Evolutionary conservation across 2,113 vertebrate species (phyloP), one percentile per base, ranked within the genome.

Genomic region (Laticauda laticaudata): DNA sequence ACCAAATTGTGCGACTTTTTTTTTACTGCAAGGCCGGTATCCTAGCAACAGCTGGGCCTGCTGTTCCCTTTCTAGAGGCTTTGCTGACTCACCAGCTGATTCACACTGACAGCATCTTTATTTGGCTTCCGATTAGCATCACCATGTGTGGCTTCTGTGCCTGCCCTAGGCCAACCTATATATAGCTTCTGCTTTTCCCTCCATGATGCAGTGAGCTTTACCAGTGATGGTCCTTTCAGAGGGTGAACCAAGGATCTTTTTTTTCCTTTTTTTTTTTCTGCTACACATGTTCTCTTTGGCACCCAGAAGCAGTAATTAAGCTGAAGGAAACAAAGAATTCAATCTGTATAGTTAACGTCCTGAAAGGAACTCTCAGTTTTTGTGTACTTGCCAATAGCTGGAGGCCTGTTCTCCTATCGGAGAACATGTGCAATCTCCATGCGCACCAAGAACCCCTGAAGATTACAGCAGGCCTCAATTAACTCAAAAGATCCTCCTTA

Each of bases 81-180:
- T 92, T 96, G 96, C 96, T 96, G 96, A 97, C 94, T 96, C 96
- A 95, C 95, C 92, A 95, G 90, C 95, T 94, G 95, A 95, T 94
- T 96, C 96, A 96, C 23, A 69, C 89, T 95, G 95, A 96, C 97
- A 96, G 94, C 92, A 95, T 94, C 96, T 96, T 95, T 89, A 53
- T 94, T 95, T 93, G 95, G 91, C 96, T 97, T 96, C 95, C 91
- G 94, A 97, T 95, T 95, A 96, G 96, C 95, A 92, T 93, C 5
- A 0, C 23, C 0, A 23, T 0, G 39, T 92, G 91, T 18, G 12
- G 92, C 86, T 85, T 94, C 94, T 93, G 3, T 88, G 89, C 61
- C 8, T 0, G 45, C 92, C 95, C 75, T 61, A 92, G 95, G 93
- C 87, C 93, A 85, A 56, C 5, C 24, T 91, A 61, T 89, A 64